phyloP scores from a whole-genome alignment of 2,113 vertebrate species.

The Baryphthengus martii region DNA sequence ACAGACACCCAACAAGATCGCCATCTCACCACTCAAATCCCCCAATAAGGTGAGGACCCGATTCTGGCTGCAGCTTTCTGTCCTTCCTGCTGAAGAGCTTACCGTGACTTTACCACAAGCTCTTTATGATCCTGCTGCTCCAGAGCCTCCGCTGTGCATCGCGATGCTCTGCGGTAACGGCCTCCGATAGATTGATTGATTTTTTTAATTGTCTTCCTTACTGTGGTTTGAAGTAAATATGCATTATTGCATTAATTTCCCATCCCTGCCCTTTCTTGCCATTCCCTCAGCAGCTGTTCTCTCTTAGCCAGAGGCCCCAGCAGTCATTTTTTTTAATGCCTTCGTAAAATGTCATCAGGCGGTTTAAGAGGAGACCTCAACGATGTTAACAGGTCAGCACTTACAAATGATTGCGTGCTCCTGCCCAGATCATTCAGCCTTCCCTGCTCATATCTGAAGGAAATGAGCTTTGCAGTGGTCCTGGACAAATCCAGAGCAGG shows the following conservation, averaged over 20 bases:
- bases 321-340: background rate
- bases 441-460: background rate
- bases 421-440: background rate
- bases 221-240: background rate
- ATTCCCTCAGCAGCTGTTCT: background rate
- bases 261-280: background rate
- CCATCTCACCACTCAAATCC: conserved; percentile 96
- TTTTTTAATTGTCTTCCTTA: background rate
- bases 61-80: background rate
- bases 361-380: background rate
- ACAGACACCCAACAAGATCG: conserved; percentile 92
- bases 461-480: background rate
- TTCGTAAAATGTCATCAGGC: background rate
- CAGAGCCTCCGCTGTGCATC: background rate
- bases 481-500: background rate
- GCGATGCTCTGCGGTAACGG: background rate
- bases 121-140: background rate
- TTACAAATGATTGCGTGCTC: background rate
- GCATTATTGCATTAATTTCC: background rate
- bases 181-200: background rate
- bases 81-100: background rate
- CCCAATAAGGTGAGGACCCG: conserved; percentile 89
- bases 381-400: background rate
- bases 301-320: background rate
- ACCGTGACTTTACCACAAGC: background rate